Base-by-base conservation (phyloP, 1,140 invertebrate species). In the Eupeodes corollae region DNA sequence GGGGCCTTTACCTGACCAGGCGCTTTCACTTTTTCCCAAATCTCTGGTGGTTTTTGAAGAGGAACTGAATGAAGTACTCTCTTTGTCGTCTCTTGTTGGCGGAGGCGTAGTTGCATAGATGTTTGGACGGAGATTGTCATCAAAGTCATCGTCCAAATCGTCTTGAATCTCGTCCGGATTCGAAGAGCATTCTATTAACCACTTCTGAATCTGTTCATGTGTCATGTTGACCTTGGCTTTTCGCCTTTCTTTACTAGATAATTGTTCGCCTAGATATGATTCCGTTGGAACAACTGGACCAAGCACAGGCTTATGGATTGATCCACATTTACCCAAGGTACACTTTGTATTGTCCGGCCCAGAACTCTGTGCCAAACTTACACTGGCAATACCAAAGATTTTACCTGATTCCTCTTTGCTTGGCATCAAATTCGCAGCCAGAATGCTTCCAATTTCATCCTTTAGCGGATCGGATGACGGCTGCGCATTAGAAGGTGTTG, bases 211-310 rank as follows among this genome's bases (percentile, higher is more conserved):
- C 56, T 83, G 78, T 55, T 84, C 82, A 12, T 75, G 79, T 0
- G 80, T 79, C 78, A 82, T 81, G 49, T 80, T 82, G 0, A 83
- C 77, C 55, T 80, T 79, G 13, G 77, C 78, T 58, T 82, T 82
- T 42, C 78, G 73, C 2, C 63, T 56, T 44, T 68, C 66, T 42
- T 68, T 68, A 45, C 63, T 64, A 0, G 61, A 57, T 34, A 67
- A 19, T 46, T 61, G 61, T 34, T 67, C 65, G 5, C 61, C 63
- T 14, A 68, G 57, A 44, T 66, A 66, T 1, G 57, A 54, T 46
- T 68, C 66, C 0, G 65, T 68, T 31, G 63, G 63, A 37, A 68
- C 65, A 13, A 65, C 65, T 0, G 66, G 66, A 2, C 66, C 66
- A 12, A 68, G 47, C 21, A 63, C 56, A 0, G 66, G 66, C 19